Evolutionary conservation across 2,113 vertebrate genomes (phyloP).

Genomic region (Peromyscus maniculatus): DNA sequence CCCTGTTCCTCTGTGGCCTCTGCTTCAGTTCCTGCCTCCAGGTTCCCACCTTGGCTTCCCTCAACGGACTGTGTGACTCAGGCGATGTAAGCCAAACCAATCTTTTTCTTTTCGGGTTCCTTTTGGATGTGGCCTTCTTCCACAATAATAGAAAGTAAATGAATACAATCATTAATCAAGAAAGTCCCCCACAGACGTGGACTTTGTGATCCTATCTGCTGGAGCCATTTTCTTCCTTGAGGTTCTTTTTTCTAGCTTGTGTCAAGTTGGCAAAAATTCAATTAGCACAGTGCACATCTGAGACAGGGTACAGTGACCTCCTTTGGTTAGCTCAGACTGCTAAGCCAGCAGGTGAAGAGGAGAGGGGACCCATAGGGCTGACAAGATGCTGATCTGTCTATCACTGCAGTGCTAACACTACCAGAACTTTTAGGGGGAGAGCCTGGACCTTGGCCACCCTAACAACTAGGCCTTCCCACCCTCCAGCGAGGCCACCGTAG

Average conservation of each 20-base stretch:
- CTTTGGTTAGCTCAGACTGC: not conserved
- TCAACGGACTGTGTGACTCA: not conserved
- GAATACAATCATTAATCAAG: not conserved
- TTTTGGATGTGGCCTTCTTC: not conserved
- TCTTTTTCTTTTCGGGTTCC: not conserved
- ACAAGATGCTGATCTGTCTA: not conserved
- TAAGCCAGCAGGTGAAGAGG: not conserved
- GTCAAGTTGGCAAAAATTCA: not conserved
- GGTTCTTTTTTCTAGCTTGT: not conserved
- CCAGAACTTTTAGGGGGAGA: not conserved
- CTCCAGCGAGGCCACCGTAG: too few relatives aligned
- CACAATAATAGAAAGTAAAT: not conserved
- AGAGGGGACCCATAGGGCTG: not conserved
- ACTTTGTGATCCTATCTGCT: not conserved
- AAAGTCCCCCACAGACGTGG: too few relatives aligned
- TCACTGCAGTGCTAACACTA: not conserved
- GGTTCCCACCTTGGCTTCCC: not conserved
- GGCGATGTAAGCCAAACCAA: not conserved
- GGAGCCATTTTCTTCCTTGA: not conserved
- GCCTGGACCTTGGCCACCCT: not conserved
- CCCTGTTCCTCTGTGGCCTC: not conserved
- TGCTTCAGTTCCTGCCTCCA: not conserved
- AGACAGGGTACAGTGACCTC: not conserved
- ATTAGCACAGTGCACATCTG: not conserved
- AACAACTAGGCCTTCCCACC: not conserved